phyloP scores from a whole-genome alignment of 2,797 vertebrate species.

The Melanotaenia nigrans region DNA sequence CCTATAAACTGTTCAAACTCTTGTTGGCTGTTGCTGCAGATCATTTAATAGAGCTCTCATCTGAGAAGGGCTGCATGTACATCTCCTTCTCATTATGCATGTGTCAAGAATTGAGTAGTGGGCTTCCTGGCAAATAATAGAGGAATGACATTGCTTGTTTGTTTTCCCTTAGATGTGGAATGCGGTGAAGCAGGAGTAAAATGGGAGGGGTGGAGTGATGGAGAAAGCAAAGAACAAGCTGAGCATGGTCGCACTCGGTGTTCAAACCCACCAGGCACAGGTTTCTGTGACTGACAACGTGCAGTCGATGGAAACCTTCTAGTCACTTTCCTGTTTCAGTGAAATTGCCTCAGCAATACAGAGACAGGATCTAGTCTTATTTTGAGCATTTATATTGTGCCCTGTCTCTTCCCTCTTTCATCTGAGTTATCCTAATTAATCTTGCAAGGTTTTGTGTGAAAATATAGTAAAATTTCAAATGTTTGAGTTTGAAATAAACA shows the following conservation, averaged over 20 bases:
- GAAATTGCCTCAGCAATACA: conserved; percentile 60
- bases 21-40: conserved; percentile 51
- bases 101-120: conserved; percentile 73
- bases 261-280: conserved; percentile 62
- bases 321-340: conserved; percentile 53
- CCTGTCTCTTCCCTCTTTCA: conserved; percentile 41
- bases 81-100: conserved; percentile 76
- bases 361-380: conserved; percentile 36
- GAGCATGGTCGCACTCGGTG: conserved; percentile 61
- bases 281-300: conserved; percentile 70
- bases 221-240: conserved; percentile 56
- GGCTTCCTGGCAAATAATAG: conserved; percentile 70
- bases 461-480: conserved; percentile 58
- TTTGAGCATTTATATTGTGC: conserved; percentile 29
- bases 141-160: conserved; percentile 75
- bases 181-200: conserved; percentile 61
- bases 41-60: conserved; percentile 72
- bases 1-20: conserved; percentile 47
- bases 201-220: conserved; percentile 40
- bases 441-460: conserved; percentile 47
- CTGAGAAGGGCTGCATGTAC: conserved; percentile 62
- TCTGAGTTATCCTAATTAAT: conserved; percentile 60
- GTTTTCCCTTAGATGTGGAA: conserved; percentile 71
- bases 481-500: conserved; percentile 67
- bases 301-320: conserved; percentile 59